phyloP scores from a whole-genome alignment of 2,888 invertebrate species.

The Diaprepes abbreviatus region DNA sequence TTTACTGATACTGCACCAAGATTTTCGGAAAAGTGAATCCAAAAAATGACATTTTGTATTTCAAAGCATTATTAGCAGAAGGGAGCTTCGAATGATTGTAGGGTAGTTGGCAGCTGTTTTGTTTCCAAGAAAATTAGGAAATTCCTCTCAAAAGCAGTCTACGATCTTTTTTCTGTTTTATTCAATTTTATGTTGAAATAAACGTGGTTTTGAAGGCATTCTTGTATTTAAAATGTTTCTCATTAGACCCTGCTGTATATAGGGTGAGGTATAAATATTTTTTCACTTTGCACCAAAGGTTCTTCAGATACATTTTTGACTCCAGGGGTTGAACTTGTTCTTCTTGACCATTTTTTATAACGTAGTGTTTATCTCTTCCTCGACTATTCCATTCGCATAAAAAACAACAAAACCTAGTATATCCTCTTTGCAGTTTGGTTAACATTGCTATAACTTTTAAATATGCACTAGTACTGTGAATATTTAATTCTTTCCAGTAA shows the following conservation, averaged over 20 bases:
- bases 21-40: neutral
- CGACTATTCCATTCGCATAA: constrained; percentile 9
- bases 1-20: neutral
- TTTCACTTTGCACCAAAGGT: neutral
- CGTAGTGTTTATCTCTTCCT: neutral
- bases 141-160: too few relatives aligned
- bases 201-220: too few relatives aligned
- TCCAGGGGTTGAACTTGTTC: constrained; percentile 1
- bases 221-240: neutral
- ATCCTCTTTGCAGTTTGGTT: constrained; percentile 6
- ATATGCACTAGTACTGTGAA: neutral
- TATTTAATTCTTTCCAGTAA: neutral
- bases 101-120: neutral
- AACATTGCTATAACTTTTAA: constrained; percentile 7
- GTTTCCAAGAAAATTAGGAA: too few relatives aligned
- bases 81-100: neutral
- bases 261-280: neutral
- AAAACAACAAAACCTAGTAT: too few relatives aligned
- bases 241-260: neutral
- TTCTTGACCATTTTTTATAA: neutral
- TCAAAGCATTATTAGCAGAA: too few relatives aligned
- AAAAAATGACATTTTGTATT: too few relatives aligned
- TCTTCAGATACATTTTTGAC: constrained; percentile 1
- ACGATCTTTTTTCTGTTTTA: too few relatives aligned
- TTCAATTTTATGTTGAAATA: too few relatives aligned